Percentiles rank a stretch among this genome's conserved stretches.
Conservation (phyloP, 2,888 invertebrate genomes). For the Meloe dianella region DNA sequence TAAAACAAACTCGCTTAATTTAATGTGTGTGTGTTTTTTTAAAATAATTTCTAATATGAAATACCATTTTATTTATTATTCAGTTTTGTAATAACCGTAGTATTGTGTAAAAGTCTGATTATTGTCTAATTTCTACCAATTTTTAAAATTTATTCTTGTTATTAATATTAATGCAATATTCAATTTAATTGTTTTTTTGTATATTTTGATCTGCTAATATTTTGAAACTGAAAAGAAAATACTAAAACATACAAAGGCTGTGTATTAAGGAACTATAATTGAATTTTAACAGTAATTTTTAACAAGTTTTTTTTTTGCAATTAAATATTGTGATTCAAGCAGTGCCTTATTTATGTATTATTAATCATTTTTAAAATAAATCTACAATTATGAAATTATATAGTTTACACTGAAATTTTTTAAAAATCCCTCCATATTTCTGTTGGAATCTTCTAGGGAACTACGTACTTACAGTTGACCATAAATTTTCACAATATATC, state of each 20-base stretch:
- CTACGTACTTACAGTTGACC: not conserved
- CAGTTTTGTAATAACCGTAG: constrained; percentile 19
- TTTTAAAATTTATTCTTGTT: constrained; percentile 20
- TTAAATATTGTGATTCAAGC: constrained; percentile 42
- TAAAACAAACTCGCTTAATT: constrained; percentile 87
- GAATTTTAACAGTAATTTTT: constrained; percentile 36
- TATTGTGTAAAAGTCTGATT: constrained; percentile 32
- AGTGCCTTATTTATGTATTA: constrained; percentile 43
- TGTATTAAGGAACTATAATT: constrained; percentile 43
- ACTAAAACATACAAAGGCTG: constrained; percentile 39
- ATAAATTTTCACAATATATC: not conserved
- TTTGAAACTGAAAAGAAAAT: not conserved
- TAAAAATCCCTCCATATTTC: not conserved
- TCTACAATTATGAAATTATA: not conserved
- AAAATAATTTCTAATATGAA: constrained; percentile 24
- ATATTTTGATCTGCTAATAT: constrained; percentile 25
- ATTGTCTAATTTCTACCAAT: constrained; percentile 26
- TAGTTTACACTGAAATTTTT: not conserved
- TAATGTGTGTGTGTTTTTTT: constrained; percentile 55
- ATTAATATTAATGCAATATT: not conserved
- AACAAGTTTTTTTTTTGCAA: constrained; percentile 32
- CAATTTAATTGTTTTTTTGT: constrained; percentile 15
- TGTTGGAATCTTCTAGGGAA: not conserved
- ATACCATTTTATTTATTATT: constrained; percentile 9
- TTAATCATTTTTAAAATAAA: constrained; percentile 29